Conservation (phyloP, 1,140 invertebrate genomes). For the Ladona fulva region DNA sequence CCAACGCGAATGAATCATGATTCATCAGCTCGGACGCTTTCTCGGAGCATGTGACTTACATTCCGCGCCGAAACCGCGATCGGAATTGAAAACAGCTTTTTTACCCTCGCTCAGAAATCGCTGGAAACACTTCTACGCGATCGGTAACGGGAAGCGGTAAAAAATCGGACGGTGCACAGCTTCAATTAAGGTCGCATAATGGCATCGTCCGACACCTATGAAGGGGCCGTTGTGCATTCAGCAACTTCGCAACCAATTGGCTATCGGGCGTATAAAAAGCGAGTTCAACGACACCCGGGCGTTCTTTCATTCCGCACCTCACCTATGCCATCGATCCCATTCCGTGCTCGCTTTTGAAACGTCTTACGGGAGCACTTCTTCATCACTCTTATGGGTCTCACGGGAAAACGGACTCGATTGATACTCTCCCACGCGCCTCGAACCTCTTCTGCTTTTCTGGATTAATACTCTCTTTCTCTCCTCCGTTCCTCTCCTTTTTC, state of each 20-base stretch:
- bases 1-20: too few relatives aligned
- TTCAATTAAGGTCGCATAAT: constrained; percentile 6
- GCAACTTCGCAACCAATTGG: not conserved
- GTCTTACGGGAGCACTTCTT: not conserved
- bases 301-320: not conserved
- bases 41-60: too few relatives aligned
- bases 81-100: too few relatives aligned
- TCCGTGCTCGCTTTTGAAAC: not conserved
- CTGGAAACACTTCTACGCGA: too few relatives aligned
- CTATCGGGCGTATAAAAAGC: not conserved
- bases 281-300: not conserved
- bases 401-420: not conserved
- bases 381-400: not conserved
- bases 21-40: too few relatives aligned
- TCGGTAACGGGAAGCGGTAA: too few relatives aligned
- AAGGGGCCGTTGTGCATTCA: not conserved
- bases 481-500: not conserved
- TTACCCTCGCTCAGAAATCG: too few relatives aligned
- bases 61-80: too few relatives aligned
- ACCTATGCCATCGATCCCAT: not conserved
- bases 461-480: not conserved
- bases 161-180: not conserved
- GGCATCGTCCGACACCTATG: not conserved
- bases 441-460: not conserved
- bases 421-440: not conserved